Conservation (phyloP, 2,888 invertebrate genomes). For the Merodon equestris region DNA sequence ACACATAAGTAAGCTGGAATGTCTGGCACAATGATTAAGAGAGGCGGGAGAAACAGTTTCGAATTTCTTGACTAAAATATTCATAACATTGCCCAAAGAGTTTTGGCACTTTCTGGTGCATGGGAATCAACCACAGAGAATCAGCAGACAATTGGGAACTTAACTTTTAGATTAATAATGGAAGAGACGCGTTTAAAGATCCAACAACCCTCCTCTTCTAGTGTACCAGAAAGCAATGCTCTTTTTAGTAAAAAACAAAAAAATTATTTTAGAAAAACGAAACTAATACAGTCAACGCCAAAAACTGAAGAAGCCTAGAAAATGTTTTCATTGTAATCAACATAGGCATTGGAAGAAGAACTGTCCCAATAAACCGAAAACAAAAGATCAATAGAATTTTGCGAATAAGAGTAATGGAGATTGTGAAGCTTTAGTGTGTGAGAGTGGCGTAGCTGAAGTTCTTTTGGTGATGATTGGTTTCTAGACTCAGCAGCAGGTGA, state of each 20-base stretch:
- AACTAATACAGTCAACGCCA: constrained; percentile 9
- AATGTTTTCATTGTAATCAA: constrained; percentile 22
- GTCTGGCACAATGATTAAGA: constrained; percentile 20
- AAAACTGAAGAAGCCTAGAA: constrained; percentile 8
- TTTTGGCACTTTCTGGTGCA: constrained; percentile 32
- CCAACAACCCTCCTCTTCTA: constrained; percentile 4
- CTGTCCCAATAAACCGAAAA: constrained; percentile 28
- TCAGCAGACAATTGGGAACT: constrained; percentile 28
- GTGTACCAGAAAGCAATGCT: not conserved
- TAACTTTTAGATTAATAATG: constrained; percentile 35
- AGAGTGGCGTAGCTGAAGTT: not conserved
- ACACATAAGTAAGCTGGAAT: constrained; percentile 22
- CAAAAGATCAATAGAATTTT: not conserved
- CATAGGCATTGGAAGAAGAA: constrained; percentile 33
- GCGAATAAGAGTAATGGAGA: not conserved
- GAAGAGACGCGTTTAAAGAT: constrained; percentile 40
- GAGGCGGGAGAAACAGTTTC: constrained; percentile 34
- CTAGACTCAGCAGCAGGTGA: constrained; percentile 41
- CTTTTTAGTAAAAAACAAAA: no score
- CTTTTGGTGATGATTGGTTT: constrained; percentile 37
- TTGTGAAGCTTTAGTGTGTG: constrained; percentile 27
- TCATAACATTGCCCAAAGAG: constrained; percentile 22
- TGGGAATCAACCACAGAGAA: constrained; percentile 43
- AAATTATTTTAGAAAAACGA: not conserved
- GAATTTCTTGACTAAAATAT: constrained; percentile 62